phyloP scores from a whole-genome alignment of 2,113 vertebrate species.

The Pachypanchax playfairii region DNA sequence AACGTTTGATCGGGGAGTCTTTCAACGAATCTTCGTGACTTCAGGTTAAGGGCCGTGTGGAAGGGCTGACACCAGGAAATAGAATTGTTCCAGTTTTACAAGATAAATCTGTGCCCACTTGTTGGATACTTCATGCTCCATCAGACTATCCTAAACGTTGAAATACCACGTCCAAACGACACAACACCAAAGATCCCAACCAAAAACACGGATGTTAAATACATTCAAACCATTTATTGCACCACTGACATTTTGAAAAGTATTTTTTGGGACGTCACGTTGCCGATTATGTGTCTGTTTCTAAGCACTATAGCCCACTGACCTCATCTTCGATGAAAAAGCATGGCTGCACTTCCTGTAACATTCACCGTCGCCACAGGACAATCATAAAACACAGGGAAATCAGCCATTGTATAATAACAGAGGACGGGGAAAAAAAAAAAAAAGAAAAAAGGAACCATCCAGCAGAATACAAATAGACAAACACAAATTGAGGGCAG shows the following conservation, averaged over 20 bases:
- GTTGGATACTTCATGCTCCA: too few relatives aligned
- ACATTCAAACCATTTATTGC: background rate
- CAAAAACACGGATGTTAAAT: too few relatives aligned
- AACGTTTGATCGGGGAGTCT: too few relatives aligned
- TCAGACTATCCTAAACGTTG: too few relatives aligned
- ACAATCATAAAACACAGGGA: slow-evolving; percentile 8
- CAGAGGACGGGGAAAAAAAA: slow-evolving; percentile 13
- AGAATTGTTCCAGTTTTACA: background rate
- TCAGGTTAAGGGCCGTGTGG: too few relatives aligned
- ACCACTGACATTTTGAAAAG: too few relatives aligned
- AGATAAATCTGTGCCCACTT: too few relatives aligned
- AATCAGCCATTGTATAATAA: slow-evolving; percentile 20
- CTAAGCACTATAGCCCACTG: background rate
- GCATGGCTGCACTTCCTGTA: slow-evolving; percentile 1
- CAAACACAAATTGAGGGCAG: slow-evolving; percentile 43
- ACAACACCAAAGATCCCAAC: too few relatives aligned
- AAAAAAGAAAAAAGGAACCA: slow-evolving; percentile 7
- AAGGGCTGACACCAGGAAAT: background rate
- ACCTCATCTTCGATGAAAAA: background rate
- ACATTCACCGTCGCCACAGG: slow-evolving; percentile 8
- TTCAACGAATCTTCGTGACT: too few relatives aligned
- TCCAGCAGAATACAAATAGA: slow-evolving; percentile 27
- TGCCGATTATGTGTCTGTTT: background rate
- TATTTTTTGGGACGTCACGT: too few relatives aligned
- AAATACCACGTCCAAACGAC: too few relatives aligned